A percentile compares a stretch with the other conserved stretches of the same genome.
Evolutionary conservation across 1,140 invertebrate species (phyloP).

Genomic region (Acromyrmex echinatior): DNA sequence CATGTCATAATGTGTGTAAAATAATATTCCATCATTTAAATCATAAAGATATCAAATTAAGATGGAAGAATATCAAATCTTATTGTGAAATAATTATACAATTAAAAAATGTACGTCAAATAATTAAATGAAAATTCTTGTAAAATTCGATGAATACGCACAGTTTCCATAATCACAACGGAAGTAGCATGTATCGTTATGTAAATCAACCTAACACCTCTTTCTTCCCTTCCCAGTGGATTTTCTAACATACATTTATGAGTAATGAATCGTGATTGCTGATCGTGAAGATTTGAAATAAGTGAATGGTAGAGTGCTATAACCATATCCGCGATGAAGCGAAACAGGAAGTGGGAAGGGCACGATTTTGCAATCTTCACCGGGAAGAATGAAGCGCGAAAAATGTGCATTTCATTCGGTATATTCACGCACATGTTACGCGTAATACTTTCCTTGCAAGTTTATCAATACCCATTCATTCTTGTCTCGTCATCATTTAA

Average conservation of each 20-base stretch:
- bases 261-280: slow-evolving; percentile 22
- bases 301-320: slow-evolving; percentile 23
- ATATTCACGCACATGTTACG: slow-evolving; percentile 31
- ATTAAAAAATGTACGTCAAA: slow-evolving; percentile 23
- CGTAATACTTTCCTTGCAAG: neutral
- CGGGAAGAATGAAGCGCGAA: slow-evolving; percentile 54
- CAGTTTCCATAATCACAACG: slow-evolving; percentile 25
- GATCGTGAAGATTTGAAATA: slow-evolving; percentile 47
- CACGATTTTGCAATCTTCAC: slow-evolving; percentile 15
- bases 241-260: slow-evolving; percentile 30
- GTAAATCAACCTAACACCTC: slow-evolving; percentile 33
- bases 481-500: slow-evolving; percentile 14
- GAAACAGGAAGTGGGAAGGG: slow-evolving; percentile 38
- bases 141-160: neutral
- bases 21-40: slow-evolving; percentile 11
- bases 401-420: slow-evolving; percentile 59
- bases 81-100: neutral
- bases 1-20: neutral
- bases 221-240: neutral
- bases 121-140: neutral
- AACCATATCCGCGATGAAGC: neutral
- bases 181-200: slow-evolving; percentile 22
- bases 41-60: neutral
- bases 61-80: neutral
- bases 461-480: slow-evolving; percentile 34